Conservation (phyloP, 2,113 vertebrate genomes). For the Cynopterus brachyotis region DNA sequence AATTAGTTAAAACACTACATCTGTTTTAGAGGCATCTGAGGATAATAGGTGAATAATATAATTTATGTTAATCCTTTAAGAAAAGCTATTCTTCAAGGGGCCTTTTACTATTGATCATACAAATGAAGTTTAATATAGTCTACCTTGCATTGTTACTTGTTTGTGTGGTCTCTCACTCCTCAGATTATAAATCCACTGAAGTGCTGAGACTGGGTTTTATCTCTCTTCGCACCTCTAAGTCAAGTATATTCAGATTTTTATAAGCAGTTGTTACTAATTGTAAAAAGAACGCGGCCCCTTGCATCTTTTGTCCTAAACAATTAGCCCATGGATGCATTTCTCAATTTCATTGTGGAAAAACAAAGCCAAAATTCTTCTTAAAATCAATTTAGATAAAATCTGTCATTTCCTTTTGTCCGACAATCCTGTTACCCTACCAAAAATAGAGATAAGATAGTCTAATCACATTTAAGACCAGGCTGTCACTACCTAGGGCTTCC, state of each 20-base stretch:
- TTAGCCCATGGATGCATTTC: background rate
- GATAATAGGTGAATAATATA: background rate
- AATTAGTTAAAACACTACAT: background rate
- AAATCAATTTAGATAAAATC: constrained; percentile 51
- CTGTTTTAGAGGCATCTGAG: background rate
- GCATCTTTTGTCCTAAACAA: constrained; percentile 27
- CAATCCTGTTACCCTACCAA: constrained; percentile 2
- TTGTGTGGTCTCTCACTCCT: background rate
- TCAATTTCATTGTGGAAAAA: constrained; percentile 31
- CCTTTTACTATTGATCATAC: background rate
- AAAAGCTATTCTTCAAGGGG: background rate
- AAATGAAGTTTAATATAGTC: background rate
- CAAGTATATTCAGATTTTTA: background rate
- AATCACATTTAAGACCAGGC: background rate
- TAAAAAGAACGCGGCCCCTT: background rate
- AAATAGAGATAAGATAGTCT: constrained; percentile 45
- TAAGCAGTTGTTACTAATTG: background rate
- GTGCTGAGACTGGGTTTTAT: background rate
- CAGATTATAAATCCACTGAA: background rate
- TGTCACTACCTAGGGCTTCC: constrained; percentile 32
- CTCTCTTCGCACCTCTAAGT: background rate
- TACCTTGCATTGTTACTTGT: background rate
- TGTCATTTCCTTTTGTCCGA: constrained; percentile 22
- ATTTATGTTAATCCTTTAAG: background rate
- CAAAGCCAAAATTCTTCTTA: constrained; percentile 55